Percentiles rank a stretch among this genome's conserved stretches.
These are phyloP conservation scores for Poecilia wingei DNA, from an alignment of 2,797 vertebrate species.

Conservation along the genomic window DNA sequence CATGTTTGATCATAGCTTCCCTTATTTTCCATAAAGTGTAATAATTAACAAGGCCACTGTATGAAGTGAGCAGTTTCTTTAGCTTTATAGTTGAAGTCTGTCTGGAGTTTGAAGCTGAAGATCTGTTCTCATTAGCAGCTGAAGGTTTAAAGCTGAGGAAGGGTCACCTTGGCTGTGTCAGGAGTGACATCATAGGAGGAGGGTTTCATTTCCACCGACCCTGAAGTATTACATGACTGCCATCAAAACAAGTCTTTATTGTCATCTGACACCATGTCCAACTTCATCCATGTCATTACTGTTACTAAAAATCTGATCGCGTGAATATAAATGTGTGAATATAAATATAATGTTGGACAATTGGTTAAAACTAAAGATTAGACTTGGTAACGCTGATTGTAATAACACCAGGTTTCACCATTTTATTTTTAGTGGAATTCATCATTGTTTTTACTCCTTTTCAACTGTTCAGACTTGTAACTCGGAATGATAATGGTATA, in stretches of 20 bases:
- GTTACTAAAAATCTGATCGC: neutral
- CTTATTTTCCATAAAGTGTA: neutral
- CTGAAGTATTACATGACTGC: neutral
- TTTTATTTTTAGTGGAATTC: neutral
- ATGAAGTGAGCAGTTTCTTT: neutral
- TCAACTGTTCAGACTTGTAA: neutral
- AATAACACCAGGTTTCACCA: neutral
- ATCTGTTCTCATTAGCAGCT: conserved; percentile 5
- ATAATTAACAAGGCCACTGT: neutral
- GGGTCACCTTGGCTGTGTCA: neutral
- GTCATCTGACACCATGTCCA: neutral
- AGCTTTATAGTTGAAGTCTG: neutral
- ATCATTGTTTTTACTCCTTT: neutral
- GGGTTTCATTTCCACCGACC: neutral
- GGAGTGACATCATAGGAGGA: neutral
- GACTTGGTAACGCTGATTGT: neutral
- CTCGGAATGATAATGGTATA: neutral
- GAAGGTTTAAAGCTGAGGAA: conserved; percentile 8
- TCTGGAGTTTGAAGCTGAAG: neutral
- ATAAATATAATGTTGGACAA: neutral
- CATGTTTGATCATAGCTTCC: neutral
- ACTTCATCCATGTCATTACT: neutral
- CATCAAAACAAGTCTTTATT: neutral
- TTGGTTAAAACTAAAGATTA: neutral
- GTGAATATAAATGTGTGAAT: neutral